Conservation (phyloP, 1,140 invertebrate species). For the Temnothorax curvispinosus region DNA sequence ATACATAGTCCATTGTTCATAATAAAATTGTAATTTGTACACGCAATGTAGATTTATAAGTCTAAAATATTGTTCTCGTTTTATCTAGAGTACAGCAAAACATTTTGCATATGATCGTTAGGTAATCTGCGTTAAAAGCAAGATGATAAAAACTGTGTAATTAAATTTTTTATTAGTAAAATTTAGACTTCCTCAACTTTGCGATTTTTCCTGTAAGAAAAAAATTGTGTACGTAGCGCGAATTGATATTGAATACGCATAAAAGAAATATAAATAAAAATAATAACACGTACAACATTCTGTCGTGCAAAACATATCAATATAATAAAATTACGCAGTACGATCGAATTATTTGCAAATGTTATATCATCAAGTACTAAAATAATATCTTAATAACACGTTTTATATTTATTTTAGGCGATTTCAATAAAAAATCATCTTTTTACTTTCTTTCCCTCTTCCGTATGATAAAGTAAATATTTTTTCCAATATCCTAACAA, state of each 20-base stretch:
- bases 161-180: background rate
- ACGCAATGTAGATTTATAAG: background rate
- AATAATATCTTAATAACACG: too few relatives aligned
- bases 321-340: too few relatives aligned
- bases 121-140: background rate
- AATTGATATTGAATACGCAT: background rate
- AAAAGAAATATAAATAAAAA: background rate
- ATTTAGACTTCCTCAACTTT: background rate
- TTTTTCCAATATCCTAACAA: too few relatives aligned
- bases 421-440: too few relatives aligned
- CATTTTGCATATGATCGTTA: background rate
- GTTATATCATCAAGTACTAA: too few relatives aligned
- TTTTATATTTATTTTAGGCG: too few relatives aligned
- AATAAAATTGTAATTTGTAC: background rate
- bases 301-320: too few relatives aligned
- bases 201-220: background rate
- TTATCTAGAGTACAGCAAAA: background rate
- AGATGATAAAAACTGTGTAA: background rate
- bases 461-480: too few relatives aligned
- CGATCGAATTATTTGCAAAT: too few relatives aligned
- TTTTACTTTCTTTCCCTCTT: too few relatives aligned
- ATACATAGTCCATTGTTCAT: background rate
- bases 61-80: background rate
- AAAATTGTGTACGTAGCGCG: background rate
- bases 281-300: background rate